These are phyloP conservation scores for Argopecten irradians DNA, from an alignment of 1,140 invertebrate genomes.

Conservation along the genomic window DNA sequence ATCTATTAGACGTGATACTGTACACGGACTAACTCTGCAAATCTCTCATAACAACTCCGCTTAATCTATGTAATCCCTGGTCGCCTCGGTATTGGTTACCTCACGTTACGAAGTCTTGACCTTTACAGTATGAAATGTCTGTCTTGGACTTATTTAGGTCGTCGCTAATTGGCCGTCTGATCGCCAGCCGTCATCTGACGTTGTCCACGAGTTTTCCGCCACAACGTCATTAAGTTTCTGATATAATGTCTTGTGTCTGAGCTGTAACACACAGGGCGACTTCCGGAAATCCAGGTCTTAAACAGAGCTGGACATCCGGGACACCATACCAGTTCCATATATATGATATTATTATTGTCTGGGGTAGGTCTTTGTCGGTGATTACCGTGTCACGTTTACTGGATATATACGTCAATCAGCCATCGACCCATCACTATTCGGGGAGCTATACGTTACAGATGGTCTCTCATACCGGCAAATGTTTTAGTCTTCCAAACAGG, in stretches of 20 bases:
- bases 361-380: neutral
- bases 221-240: neutral
- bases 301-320: neutral
- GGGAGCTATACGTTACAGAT: no score
- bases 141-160: neutral
- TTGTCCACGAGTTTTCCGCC: neutral
- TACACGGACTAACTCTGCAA: neutral
- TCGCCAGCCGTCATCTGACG: neutral
- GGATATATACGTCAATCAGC: neutral
- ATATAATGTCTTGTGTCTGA: conserved; percentile 9
- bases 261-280: neutral
- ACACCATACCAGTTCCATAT: neutral
- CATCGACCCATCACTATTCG: neutral
- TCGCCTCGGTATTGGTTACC: neutral
- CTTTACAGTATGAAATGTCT: neutral
- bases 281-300: conserved; percentile 5
- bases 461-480: no score
- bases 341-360: neutral
- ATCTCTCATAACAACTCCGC: neutral
- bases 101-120: neutral
- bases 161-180: neutral
- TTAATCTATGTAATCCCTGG: neutral
- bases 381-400: neutral
- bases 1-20: neutral
- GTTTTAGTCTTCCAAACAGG: no score